These are phyloP conservation scores for Plebejus melissa DNA, from an alignment of 2,888 invertebrate genomes.

Conservation along the genomic window DNA sequence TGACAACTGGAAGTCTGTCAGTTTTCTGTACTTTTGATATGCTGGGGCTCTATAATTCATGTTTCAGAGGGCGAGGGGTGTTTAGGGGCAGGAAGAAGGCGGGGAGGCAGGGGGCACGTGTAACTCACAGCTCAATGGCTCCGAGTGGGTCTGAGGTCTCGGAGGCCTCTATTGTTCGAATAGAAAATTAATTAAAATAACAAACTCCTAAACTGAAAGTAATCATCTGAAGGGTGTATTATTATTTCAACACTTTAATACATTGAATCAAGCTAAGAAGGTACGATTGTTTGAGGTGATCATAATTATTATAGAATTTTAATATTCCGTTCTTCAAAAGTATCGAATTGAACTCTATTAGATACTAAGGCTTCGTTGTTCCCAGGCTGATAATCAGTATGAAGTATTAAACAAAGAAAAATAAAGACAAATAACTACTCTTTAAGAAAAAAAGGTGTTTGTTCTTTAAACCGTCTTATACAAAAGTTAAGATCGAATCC, in stretches of 20 bases:
- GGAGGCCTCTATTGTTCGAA: neutral
- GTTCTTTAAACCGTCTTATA: neutral
- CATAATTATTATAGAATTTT: neutral
- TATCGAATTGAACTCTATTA: neutral
- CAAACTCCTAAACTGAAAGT: neutral
- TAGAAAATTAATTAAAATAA: neutral
- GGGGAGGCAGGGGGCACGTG: neutral
- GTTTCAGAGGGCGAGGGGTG: neutral
- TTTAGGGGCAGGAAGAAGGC: neutral
- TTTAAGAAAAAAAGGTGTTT: too few species aligned
- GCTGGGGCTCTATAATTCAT: neutral
- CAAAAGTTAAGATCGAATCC: neutral
- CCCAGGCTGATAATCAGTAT: too few species aligned
- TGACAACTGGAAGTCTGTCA: neutral
- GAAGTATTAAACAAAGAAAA: neutral
- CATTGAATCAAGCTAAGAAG: neutral
- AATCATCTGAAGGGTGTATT: neutral
- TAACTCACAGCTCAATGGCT: conserved; percentile 9
- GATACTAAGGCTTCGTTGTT: too few species aligned
- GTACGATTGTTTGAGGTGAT: neutral
- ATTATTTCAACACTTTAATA: neutral
- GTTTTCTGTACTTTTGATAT: neutral
- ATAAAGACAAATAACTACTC: neutral
- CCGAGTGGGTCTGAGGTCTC: neutral
- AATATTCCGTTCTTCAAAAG: neutral